Percentiles rank a stretch among this genome's conserved stretches.
Evolutionary conservation across 2,797 vertebrate species (phyloP).

Genomic region (Acanthornis magna): DNA sequence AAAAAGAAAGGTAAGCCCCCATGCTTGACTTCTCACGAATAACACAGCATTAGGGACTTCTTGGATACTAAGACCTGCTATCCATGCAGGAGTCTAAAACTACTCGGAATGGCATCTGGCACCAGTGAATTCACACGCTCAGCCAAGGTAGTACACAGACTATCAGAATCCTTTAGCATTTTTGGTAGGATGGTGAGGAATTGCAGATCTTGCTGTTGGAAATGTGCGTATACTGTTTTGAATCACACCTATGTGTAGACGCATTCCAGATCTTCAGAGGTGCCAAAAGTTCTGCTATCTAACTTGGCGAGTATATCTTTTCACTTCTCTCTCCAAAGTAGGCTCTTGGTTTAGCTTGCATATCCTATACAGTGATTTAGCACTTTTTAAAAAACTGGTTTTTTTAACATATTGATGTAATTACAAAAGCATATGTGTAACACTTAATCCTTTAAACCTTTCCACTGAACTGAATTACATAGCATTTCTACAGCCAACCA

Average conservation of each 20-base stretch:
- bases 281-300: constrained; percentile 41
- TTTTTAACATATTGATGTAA: constrained; percentile 53
- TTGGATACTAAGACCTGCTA: background rate
- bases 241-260: constrained; percentile 55
- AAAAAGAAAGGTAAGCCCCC: background rate
- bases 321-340: constrained; percentile 38
- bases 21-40: background rate
- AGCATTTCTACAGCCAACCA: constrained; percentile 20
- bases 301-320: background rate
- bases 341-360: constrained; percentile 38
- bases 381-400: background rate
- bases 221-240: constrained; percentile 50
- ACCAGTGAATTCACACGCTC: background rate
- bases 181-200: constrained; percentile 62
- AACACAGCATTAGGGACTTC: background rate
- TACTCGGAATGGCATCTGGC: background rate
- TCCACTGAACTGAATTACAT: constrained; percentile 18
- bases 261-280: constrained; percentile 41
- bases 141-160: background rate
- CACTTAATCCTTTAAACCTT: constrained; percentile 38
- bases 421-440: constrained; percentile 42
- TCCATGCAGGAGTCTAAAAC: background rate
- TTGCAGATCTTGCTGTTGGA: constrained; percentile 59
- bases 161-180: background rate
- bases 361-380: constrained; percentile 28